These are phyloP conservation scores for rabbit (Oryctolagus cuniculus) DNA, from an alignment of 2,113 vertebrate species.

Conservation along the genomic window DNA sequence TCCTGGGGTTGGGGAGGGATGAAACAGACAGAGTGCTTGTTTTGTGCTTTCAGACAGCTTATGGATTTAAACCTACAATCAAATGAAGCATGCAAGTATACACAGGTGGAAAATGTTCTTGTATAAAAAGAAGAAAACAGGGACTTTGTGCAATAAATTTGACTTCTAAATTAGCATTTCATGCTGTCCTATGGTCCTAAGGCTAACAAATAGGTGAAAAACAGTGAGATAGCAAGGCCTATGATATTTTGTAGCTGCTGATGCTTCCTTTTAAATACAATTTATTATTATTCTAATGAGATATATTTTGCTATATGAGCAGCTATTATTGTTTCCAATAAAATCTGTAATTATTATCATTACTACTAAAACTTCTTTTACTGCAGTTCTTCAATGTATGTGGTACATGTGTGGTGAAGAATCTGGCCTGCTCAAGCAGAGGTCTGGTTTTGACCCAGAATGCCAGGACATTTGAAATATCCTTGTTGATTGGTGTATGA, in stretches of 20 bases:
- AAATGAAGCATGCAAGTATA: background rate
- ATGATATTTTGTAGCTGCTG: background rate
- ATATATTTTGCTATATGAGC: background rate
- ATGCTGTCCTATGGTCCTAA: background rate
- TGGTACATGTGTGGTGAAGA: background rate
- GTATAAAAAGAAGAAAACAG: background rate
- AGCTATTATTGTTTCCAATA: background rate
- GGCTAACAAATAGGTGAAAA: conserved; percentile 7
- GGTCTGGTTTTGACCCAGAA: background rate
- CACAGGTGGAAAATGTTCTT: background rate
- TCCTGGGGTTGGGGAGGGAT: background rate
- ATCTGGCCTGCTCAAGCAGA: background rate
- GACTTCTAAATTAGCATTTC: conserved; percentile 14
- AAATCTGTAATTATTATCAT: background rate
- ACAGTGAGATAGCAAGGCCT: background rate
- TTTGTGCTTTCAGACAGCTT: background rate
- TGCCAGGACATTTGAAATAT: background rate
- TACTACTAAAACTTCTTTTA: background rate
- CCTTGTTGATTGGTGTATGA: background rate
- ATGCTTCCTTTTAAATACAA: background rate
- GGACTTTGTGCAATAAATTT: background rate
- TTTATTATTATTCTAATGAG: background rate
- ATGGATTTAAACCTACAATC: background rate
- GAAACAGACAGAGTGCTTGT: background rate
- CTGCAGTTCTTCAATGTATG: background rate